Evolutionary conservation across 2,797 vertebrate genomes (phyloP).

Genomic region (Hydrolagus colliei): DNA sequence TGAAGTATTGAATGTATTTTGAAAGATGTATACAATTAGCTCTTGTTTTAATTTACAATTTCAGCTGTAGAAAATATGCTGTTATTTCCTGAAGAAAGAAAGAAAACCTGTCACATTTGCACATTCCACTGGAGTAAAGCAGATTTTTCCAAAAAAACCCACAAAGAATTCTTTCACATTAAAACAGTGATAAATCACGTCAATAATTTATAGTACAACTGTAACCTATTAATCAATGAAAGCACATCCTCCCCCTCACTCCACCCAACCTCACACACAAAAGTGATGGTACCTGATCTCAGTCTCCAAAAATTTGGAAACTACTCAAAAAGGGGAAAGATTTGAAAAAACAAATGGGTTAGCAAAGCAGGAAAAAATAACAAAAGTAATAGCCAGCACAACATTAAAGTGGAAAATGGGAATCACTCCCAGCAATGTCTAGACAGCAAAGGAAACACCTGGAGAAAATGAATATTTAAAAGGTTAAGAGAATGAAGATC

Average conservation of each 20-base stretch:
- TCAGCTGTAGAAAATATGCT: background rate
- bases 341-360: background rate
- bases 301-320: background rate
- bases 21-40: background rate
- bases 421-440: background rate
- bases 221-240: background rate
- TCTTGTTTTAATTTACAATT: background rate
- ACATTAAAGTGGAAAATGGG: constrained; percentile 1
- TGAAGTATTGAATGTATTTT: too few species aligned
- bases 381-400: background rate
- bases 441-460: constrained; percentile 22
- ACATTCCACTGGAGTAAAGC: background rate
- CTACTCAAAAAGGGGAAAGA: background rate
- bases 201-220: background rate
- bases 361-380: background rate
- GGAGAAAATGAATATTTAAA: constrained; percentile 12
- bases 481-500: background rate
- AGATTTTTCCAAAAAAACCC: background rate
- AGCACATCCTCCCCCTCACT: background rate
- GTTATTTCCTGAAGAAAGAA: background rate
- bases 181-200: background rate
- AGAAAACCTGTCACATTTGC: background rate
- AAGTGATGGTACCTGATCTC: background rate
- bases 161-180: background rate
- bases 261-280: background rate